Evolutionary conservation across 1,140 invertebrate species (phyloP).

Genomic region (Mercenaria mercenaria): DNA sequence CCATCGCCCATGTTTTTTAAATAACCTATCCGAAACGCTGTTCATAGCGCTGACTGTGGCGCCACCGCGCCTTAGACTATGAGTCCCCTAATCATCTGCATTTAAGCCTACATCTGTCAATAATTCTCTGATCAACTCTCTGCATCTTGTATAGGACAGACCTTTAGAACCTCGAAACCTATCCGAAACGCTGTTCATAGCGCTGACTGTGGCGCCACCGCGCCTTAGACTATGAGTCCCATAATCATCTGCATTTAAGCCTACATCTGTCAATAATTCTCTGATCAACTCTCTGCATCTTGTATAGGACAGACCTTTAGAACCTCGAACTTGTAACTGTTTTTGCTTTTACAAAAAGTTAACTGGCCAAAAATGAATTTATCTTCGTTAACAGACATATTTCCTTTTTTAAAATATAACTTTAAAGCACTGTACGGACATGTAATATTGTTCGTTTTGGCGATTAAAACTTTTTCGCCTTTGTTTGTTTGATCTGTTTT

Average conservation of each 20-base stretch:
- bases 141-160: not conserved
- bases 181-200: too few species aligned
- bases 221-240: too few species aligned
- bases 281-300: too few species aligned
- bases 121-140: not conserved
- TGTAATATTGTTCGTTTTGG: not conserved
- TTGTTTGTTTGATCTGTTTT: not conserved
- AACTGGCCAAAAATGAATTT: not conserved
- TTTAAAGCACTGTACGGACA: not conserved
- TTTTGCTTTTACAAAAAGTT: not conserved
- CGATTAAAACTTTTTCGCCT: not conserved
- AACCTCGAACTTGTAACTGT: too few species aligned
- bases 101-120: not conserved
- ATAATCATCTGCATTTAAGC: too few species aligned
- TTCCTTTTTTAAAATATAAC: conserved; percentile 6
- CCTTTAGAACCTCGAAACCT: not conserved
- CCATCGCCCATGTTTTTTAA: not conserved
- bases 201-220: too few species aligned
- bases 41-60: conserved; percentile 1
- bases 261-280: too few species aligned
- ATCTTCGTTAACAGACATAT: not conserved
- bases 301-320: too few species aligned
- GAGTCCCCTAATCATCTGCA: not conserved
- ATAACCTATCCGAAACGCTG: conserved; percentile 2
- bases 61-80: not conserved